Base-by-base conservation (phyloP, 2,113 vertebrate species). In the Phylloscopus trochiloides region DNA sequence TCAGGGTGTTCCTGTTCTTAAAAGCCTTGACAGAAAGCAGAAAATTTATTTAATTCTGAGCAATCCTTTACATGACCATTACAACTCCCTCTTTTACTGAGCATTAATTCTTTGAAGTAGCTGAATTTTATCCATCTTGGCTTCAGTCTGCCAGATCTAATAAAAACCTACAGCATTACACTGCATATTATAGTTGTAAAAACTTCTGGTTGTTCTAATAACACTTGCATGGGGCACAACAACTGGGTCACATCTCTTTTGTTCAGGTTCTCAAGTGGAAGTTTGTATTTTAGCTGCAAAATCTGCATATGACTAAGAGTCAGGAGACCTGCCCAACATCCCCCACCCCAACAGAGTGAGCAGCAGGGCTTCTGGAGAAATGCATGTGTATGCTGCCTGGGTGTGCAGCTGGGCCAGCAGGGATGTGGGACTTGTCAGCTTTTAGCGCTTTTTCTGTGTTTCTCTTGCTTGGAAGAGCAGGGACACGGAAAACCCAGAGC, bases 251-350 rank as follows among this genome's bases (percentile, higher is more conserved):
- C 36, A 61, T 70, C 72, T 83, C 32, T 58, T 65, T 21, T 0
- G 0, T 65, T 94, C 29, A 8, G 32, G 14, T 66, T 83, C 22
- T 1, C 36, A 47, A 34, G 42, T 1, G 14, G 72, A 45, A 31
- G 10, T 68, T 51, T 36, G 47, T 61, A 38, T 75, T 75, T 86
- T 40, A 43, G 48, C 34, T 38, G 67, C 54, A 40, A 50, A 80
- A 93, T 93, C 95, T 94, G 76, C 76, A 40, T 86, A 77, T 94
- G 92, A 91, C 84, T 94, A 89, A 93, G 84, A 91, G 87, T 94
- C 90, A 91, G 90, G 54, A 89, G 84, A 48, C 42, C 5, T 0
- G 11, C 52, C 63, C 54, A 43, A 5, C 0, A 1, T 76, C 40
- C 75, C 63, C 50, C 40, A 16, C 76, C 67, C 63, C 72, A 52